Percentiles rank a stretch among this genome's conserved stretches.
phyloP scores from a whole-genome alignment of 2,113 vertebrate species.

The Xyrauchen texanus region DNA sequence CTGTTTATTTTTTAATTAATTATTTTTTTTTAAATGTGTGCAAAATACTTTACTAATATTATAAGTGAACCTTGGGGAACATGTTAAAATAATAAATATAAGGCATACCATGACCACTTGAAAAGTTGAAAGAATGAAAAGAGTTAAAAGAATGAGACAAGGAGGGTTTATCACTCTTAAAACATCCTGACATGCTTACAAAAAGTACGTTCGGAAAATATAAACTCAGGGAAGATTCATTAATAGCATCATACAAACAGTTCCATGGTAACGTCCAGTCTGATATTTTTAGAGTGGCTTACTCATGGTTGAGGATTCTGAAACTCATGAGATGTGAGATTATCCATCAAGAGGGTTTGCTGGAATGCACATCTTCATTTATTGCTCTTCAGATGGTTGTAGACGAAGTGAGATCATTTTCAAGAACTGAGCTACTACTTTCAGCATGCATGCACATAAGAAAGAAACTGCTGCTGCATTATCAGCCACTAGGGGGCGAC shows the following conservation, averaged over 20 bases:
- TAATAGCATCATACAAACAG: conserved; percentile 7
- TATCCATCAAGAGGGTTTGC: conserved; percentile 6
- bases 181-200: background rate
- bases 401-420: background rate
- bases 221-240: background rate
- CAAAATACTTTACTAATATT: too few species aligned
- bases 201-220: background rate
- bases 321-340: background rate
- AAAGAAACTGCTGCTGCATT: conserved; percentile 1
- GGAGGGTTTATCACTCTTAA: background rate
- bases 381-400: background rate
- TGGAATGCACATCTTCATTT: background rate
- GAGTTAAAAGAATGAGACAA: conserved; percentile 9
- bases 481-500: conserved; percentile 17
- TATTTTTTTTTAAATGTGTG: too few species aligned
- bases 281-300: background rate
- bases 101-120: too few species aligned
- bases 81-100: too few species aligned
- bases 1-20: too few species aligned
- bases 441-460: background rate
- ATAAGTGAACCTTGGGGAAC: too few species aligned
- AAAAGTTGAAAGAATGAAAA: background rate
- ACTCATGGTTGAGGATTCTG: background rate
- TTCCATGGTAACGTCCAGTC: background rate
- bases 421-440: background rate